phyloP scores from a whole-genome alignment of 2,797 vertebrate genomes.

The Morelia viridis region DNA sequence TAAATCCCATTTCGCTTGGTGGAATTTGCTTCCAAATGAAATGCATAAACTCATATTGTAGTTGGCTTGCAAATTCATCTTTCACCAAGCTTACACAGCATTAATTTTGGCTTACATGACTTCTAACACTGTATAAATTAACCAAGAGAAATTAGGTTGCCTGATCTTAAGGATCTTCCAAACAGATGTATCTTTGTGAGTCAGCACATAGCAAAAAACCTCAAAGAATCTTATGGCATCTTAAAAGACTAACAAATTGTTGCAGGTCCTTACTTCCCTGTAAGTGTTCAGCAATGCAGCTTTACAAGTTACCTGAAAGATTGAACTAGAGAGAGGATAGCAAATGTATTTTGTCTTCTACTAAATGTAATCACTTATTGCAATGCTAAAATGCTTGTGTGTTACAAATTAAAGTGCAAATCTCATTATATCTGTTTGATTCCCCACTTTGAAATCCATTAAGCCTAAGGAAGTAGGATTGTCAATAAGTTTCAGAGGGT shows the following conservation, averaged over 20 bases:
- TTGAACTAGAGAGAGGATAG: not conserved
- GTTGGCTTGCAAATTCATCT: not conserved
- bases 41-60: not conserved
- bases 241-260: not conserved
- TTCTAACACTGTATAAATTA: not conserved
- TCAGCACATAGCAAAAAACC: not conserved
- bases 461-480: not conserved
- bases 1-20: not conserved
- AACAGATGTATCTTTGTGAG: not conserved
- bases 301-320: not conserved
- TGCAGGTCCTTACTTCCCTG: not conserved
- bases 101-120: not conserved
- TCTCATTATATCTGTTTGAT: slow-evolving; percentile 1
- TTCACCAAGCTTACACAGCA: not conserved
- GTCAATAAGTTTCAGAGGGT: not conserved
- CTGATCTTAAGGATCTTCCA: not conserved
- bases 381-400: not conserved
- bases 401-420: slow-evolving; percentile 10
- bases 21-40: not conserved
- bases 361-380: slow-evolving; percentile 17
- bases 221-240: not conserved
- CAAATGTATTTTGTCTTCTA: not conserved
- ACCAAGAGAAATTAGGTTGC: not conserved
- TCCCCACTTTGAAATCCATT: slow-evolving; percentile 16
- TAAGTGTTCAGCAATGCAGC: not conserved